Percentiles rank a stretch among this genome's conserved stretches.
These are phyloP conservation scores for Meiosimyza decipiens DNA, from an alignment of 2,888 invertebrate genomes.

Conservation along the genomic window DNA sequence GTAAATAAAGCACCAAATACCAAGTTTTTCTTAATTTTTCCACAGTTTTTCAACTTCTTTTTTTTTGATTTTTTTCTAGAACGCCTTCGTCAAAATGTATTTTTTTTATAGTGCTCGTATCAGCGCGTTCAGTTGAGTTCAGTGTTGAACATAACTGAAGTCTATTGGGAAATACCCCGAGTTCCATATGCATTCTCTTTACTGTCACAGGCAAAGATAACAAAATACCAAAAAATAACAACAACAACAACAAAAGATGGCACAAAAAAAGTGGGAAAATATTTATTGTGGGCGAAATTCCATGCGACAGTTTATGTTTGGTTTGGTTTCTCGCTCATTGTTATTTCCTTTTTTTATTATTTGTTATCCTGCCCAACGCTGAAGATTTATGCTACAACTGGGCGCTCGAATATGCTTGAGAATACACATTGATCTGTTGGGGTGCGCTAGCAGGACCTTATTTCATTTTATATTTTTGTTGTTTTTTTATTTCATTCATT, in stretches of 20 bases:
- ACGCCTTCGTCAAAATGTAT: conserved; percentile 29
- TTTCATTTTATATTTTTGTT: too few relatives aligned
- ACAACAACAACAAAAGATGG: conserved; percentile 1
- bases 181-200: conserved; percentile 9
- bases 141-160: conserved; percentile 16
- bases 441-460: not conserved
- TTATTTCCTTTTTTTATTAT: not conserved
- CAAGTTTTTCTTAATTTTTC: conserved; percentile 5
- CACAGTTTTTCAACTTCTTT: not conserved
- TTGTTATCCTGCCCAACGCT: not conserved
- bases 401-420: conserved; percentile 13
- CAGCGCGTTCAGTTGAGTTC: too few relatives aligned
- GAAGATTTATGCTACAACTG: conserved; percentile 27
- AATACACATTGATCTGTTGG: not conserved
- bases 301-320: conserved; percentile 45
- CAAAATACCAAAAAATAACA: conserved; percentile 11
- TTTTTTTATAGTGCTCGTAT: conserved; percentile 6
- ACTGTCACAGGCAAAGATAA: conserved; percentile 22
- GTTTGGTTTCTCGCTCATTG: not conserved
- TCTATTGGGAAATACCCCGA: conserved; percentile 20
- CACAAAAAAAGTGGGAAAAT: conserved; percentile 52
- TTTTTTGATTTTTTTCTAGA: not conserved
- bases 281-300: conserved; percentile 55
- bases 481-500: too few relatives aligned
- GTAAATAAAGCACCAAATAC: conserved; percentile 24